Conservation (phyloP, 2,797 vertebrate species). For the Fringilla coelebs region DNA sequence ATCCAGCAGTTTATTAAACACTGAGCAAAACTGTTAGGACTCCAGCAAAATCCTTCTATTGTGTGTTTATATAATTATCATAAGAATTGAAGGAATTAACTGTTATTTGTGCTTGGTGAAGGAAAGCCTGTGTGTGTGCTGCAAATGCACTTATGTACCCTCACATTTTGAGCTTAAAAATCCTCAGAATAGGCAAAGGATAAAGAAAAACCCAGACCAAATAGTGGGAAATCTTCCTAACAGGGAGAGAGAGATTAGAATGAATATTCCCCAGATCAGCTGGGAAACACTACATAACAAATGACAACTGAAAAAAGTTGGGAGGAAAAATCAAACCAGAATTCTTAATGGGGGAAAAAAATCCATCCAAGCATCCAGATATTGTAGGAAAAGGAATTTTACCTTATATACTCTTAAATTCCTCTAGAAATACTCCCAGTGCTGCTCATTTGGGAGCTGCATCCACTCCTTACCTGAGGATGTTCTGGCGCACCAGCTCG, state of each 20-base stretch:
- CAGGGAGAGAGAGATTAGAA: background rate
- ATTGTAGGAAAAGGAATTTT: background rate
- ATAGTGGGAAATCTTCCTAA: background rate
- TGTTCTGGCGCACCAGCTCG: slow-evolving; percentile 90
- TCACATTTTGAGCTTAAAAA: background rate
- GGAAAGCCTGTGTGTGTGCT: background rate
- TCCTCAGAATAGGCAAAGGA: background rate
- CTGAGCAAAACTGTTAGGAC: background rate
- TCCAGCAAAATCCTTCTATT: background rate
- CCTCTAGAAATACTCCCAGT: background rate
- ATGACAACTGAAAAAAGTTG: fast-evolving
- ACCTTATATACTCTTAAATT: background rate
- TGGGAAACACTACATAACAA: background rate
- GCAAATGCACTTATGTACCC: background rate
- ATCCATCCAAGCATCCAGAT: background rate
- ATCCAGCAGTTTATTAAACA: slow-evolving; percentile 32
- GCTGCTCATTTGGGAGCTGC: background rate
- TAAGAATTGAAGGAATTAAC: background rate
- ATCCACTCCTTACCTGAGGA: slow-evolving; percentile 83
- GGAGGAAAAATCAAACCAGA: background rate
- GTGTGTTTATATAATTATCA: background rate
- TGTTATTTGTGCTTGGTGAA: background rate
- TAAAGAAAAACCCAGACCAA: background rate
- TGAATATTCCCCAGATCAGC: background rate
- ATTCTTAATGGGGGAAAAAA: background rate